A percentile compares a stretch with the other conserved stretches of the same genome.
Conservation (phyloP, 2,113 vertebrate species). For the Gobio gobio region DNA sequence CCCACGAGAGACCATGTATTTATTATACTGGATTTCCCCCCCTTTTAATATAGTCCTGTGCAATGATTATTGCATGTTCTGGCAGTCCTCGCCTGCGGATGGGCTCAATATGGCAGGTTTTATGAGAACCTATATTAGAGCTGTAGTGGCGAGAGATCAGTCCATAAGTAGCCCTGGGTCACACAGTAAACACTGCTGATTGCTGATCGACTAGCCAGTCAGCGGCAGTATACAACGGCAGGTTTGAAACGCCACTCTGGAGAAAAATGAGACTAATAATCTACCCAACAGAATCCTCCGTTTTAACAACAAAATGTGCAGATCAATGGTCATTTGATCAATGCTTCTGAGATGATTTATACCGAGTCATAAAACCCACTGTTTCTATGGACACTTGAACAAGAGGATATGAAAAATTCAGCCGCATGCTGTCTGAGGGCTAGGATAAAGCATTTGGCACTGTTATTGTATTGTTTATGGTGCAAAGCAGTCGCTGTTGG, state of each 20-base stretch:
- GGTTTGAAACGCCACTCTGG: slow-evolving; percentile 38
- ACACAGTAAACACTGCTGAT: slow-evolving; percentile 57
- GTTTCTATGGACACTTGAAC: slow-evolving; percentile 35
- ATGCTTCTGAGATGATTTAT: slow-evolving; percentile 54
- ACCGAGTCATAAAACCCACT: slow-evolving; percentile 36
- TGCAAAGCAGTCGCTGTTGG: not conserved
- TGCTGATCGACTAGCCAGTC: slow-evolving; percentile 51
- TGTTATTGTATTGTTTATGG: slow-evolving; percentile 32
- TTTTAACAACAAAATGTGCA: slow-evolving; percentile 51
- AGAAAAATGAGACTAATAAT: slow-evolving; percentile 53
- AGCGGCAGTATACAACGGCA: slow-evolving; percentile 29
- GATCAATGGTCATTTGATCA: slow-evolving; percentile 51
- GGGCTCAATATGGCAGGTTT: slow-evolving; percentile 35
- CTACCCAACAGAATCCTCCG: slow-evolving; percentile 40
- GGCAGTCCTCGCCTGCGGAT: slow-evolving; percentile 32
- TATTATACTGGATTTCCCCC: slow-evolving; percentile 24
- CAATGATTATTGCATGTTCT: slow-evolving; percentile 51
- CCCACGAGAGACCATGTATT: slow-evolving; percentile 46
- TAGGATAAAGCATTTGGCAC: slow-evolving; percentile 34
- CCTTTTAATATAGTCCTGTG: slow-evolving; percentile 38
- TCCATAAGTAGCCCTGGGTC: slow-evolving; percentile 50
- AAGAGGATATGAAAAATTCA: slow-evolving; percentile 39
- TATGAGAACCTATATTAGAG: slow-evolving; percentile 51
- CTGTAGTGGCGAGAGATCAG: slow-evolving; percentile 41
- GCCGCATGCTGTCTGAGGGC: slow-evolving; percentile 28